Conservation (phyloP, 2,888 invertebrate species). For the Neoascia interrupta region DNA sequence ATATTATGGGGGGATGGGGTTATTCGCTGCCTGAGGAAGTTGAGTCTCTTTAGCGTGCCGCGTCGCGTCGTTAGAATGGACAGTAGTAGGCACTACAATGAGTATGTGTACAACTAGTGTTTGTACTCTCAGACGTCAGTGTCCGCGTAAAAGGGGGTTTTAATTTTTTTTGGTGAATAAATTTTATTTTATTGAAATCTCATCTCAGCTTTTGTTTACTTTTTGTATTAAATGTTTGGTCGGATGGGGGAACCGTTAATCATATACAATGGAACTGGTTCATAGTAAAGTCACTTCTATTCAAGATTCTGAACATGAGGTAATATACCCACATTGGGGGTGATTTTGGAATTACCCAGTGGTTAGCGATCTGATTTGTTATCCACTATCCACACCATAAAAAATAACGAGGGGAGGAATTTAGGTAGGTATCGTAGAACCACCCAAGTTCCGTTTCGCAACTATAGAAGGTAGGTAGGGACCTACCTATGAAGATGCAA, state of each 20-base stretch:
- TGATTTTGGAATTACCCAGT: constrained; percentile 5
- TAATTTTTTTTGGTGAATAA: constrained; percentile 19
- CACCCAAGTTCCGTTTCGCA: no score
- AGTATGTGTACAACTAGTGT: no score
- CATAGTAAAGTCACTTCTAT: not conserved
- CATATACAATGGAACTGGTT: constrained; percentile 6
- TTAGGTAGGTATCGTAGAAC: no score
- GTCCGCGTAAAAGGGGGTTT: constrained; percentile 35
- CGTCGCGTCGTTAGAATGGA: no score
- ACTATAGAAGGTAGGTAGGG: no score
- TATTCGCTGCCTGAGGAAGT: constrained; percentile 36
- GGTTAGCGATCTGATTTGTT: not conserved
- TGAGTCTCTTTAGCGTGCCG: constrained; percentile 1
- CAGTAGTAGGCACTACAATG: no score
- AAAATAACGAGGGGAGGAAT: no score
- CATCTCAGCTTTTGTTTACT: constrained; percentile 16
- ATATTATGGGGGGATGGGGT: no score
- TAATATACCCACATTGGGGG: constrained; percentile 8
- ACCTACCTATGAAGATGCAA: no score
- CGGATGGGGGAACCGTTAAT: constrained; percentile 11
- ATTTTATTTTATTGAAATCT: constrained; percentile 20
- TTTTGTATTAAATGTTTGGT: constrained; percentile 18
- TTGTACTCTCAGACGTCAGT: not conserved
- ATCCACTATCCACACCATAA: no score
- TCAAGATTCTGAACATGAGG: not conserved